Percentiles rank a stretch among this genome's conserved stretches.
Conservation (phyloP, 2,797 vertebrate genomes). For the Sebastes nivosus region DNA sequence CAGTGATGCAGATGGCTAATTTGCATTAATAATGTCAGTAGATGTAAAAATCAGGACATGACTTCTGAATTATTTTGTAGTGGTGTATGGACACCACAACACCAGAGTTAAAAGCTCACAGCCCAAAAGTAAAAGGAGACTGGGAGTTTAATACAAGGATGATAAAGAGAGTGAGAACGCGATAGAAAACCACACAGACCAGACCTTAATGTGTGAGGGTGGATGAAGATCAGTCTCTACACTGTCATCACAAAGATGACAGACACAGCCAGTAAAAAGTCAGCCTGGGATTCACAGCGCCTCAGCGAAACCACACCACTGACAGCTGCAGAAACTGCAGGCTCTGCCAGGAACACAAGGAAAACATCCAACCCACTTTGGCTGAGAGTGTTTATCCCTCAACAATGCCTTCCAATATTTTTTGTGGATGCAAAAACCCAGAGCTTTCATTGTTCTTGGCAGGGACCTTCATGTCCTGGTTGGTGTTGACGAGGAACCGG, state of each 20-base stretch:
- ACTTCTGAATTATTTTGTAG: constrained; percentile 13
- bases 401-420: constrained; percentile 80
- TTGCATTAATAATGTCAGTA: constrained; percentile 25
- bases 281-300: constrained; percentile 53
- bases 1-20: constrained; percentile 13
- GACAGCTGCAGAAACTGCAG: constrained; percentile 71
- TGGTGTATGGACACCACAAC: not conserved
- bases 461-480: constrained; percentile 60
- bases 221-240: constrained; percentile 56
- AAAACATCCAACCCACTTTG: constrained; percentile 77
- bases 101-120: constrained; percentile 8
- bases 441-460: constrained; percentile 80
- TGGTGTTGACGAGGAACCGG: constrained; percentile 72
- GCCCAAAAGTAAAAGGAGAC: constrained; percentile 9
- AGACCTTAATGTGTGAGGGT: constrained; percentile 44
- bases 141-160: constrained; percentile 15
- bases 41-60: constrained; percentile 10
- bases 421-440: constrained; percentile 74
- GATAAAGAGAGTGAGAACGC: not conserved
- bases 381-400: constrained; percentile 76
- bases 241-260: constrained; percentile 69
- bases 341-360: constrained; percentile 70
- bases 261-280: constrained; percentile 62
- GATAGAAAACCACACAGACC: not conserved
- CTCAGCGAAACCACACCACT: constrained; percentile 64